A percentile compares a stretch with the other conserved stretches of the same genome.
phyloP scores from a whole-genome alignment of 2,888 invertebrate species.

The Tenthredo notha region DNA sequence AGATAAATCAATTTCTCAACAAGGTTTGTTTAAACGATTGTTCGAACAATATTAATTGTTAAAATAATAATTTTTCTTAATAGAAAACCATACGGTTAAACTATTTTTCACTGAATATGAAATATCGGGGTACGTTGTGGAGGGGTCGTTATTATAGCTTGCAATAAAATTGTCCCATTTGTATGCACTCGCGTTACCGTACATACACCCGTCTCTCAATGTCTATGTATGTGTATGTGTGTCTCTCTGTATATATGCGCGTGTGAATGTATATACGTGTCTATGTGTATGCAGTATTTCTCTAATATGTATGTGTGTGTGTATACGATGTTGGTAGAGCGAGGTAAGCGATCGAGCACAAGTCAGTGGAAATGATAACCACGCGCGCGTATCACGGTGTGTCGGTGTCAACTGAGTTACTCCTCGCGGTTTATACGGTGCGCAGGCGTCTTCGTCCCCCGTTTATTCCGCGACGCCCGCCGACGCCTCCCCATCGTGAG shows the following conservation, averaged over 20 bases:
- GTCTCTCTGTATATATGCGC: not conserved
- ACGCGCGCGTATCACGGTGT: slow-evolving; percentile 57
- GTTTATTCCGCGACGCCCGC: slow-evolving; percentile 15
- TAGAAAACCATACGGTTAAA: not conserved
- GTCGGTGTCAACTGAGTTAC: slow-evolving; percentile 55
- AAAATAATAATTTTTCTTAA: not conserved
- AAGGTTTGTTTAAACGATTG: not conserved
- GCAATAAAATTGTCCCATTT: slow-evolving; percentile 15
- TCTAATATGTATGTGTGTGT: not conserved
- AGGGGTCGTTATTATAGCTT: not conserved
- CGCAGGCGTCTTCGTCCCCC: slow-evolving; percentile 48
- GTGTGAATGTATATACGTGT: not conserved
- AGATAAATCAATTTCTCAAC: not conserved
- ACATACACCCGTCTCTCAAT: not conserved
- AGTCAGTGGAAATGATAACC: slow-evolving; percentile 50
- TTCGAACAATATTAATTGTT: not conserved
- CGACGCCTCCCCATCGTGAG: slow-evolving; percentile 13
- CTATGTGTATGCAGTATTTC: not conserved
- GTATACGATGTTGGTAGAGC: not conserved
- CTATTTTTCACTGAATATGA: not conserved
- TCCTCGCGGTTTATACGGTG: slow-evolving; percentile 35
- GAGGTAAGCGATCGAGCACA: slow-evolving; percentile 26
- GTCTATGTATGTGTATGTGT: not conserved
- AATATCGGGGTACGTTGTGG: not conserved
- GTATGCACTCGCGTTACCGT: not conserved